Percentiles rank a stretch among this genome's conserved stretches.
These are phyloP conservation scores for Regulus satrapa DNA, from an alignment of 2,113 vertebrate genomes.

Conservation along the genomic window DNA sequence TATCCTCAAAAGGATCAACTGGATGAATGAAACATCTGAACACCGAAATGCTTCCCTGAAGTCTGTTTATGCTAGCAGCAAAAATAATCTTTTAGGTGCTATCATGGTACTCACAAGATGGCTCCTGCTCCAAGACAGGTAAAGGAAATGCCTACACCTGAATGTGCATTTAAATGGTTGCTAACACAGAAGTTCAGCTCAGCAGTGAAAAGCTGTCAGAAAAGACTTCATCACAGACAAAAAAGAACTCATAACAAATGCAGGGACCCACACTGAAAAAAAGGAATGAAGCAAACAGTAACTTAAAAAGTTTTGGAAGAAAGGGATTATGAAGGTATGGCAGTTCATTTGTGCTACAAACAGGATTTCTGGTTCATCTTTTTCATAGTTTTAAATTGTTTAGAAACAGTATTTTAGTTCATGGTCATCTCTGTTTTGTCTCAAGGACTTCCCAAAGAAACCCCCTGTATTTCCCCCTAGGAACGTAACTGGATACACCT, in stretches of 20 bases:
- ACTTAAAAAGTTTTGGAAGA: neutral
- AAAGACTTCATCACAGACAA: neutral
- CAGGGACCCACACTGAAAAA: neutral
- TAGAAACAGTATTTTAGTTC: neutral
- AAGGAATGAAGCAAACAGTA: rapidly evolving
- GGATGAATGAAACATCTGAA: neutral
- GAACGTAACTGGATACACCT: neutral
- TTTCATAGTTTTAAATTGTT: neutral
- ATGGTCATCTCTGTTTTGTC: neutral
- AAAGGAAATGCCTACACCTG: neutral
- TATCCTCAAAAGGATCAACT: neutral
- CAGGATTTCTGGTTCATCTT: neutral
- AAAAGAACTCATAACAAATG: neutral
- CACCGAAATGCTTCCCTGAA: neutral
- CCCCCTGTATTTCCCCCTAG: rapidly evolving
- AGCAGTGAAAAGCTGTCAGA: neutral
- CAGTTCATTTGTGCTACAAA: neutral
- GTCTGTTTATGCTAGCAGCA: neutral
- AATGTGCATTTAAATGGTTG: neutral
- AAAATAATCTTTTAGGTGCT: neutral
- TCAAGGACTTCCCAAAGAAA: neutral
- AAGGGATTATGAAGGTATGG: neutral
- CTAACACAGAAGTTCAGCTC: neutral
- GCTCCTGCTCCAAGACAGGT: neutral
- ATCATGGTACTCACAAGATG: neutral